These are phyloP conservation scores for Ischnus inquisitorius DNA, from an alignment of 2,888 invertebrate species.

Conservation along the genomic window DNA sequence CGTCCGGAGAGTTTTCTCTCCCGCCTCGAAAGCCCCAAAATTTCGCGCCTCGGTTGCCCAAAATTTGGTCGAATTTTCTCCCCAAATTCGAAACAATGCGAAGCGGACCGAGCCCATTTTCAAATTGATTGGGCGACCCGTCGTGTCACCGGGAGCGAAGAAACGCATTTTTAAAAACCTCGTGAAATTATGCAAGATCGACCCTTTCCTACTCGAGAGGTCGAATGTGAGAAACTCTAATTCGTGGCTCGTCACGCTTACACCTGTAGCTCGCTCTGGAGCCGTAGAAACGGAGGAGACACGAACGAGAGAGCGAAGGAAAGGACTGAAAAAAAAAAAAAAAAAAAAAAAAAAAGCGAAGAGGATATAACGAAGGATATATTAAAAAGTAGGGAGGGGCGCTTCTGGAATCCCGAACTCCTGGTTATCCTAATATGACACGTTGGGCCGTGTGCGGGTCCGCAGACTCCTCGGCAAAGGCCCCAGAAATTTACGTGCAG, in stretches of 20 bases:
- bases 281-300: not conserved
- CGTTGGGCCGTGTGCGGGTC: constrained; percentile 7
- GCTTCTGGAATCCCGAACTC: constrained; percentile 53
- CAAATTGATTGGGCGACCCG: not conserved
- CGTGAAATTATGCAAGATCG: constrained; percentile 5
- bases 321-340: not conserved
- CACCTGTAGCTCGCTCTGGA: not conserved
- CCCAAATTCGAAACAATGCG: not conserved
- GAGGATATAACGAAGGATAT: not conserved
- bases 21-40: not conserved
- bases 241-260: constrained; percentile 13
- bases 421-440: constrained; percentile 69
- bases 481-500: constrained; percentile 10
- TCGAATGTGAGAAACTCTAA: not conserved
- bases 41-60: not conserved
- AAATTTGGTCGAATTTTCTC: not conserved
- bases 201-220: not conserved
- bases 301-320: not conserved
- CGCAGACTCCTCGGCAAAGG: constrained; percentile 2
- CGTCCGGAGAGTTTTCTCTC: not conserved
- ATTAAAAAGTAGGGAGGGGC: not conserved
- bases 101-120: not conserved
- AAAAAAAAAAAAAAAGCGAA: not conserved
- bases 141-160: no score
- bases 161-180: not conserved